Percentiles rank a stretch among this genome's conserved stretches.
Conservation (phyloP, 1,140 invertebrate genomes). For the Lineus longissimus region DNA sequence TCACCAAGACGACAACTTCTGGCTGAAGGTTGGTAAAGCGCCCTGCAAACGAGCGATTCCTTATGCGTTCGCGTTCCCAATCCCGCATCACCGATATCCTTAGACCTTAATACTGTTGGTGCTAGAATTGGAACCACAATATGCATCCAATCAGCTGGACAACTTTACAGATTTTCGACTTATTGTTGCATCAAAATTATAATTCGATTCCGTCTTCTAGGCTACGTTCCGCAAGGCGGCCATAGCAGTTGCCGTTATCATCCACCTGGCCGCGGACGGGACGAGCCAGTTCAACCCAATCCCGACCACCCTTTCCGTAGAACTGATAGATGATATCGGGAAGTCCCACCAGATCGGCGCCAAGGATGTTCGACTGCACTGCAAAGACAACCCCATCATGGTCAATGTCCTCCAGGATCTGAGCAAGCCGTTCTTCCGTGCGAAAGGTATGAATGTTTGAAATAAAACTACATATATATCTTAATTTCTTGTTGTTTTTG, state of each 20-base stretch:
- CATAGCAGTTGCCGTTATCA: conserved; percentile 30
- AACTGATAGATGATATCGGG: conserved; percentile 22
- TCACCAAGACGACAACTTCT: conserved; percentile 9
- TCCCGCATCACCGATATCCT: too few relatives aligned
- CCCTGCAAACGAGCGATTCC: not conserved
- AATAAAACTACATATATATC: too few relatives aligned
- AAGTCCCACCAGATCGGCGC: conserved; percentile 9
- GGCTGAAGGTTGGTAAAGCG: conserved; percentile 6
- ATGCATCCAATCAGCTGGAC: too few relatives aligned
- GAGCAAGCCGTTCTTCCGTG: conserved; percentile 26
- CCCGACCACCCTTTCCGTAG: conserved; percentile 20
- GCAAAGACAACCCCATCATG: conserved; percentile 21
- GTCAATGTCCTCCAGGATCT: conserved; percentile 30
- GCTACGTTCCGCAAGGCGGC: conserved; percentile 26
- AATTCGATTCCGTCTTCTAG: conserved; percentile 15
- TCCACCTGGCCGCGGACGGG: conserved; percentile 37
- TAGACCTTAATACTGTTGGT: too few relatives aligned
- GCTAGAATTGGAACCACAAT: too few relatives aligned
- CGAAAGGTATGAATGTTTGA: conserved; percentile 26
- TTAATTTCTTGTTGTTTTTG: too few relatives aligned
- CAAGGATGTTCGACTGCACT: conserved; percentile 16
- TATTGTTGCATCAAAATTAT: too few relatives aligned
- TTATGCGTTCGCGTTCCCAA: too few relatives aligned
- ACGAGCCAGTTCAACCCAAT: conserved; percentile 17
- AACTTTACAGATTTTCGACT: too few relatives aligned